phyloP scores from a whole-genome alignment of 2,797 vertebrate genomes.

The Dromococcyx pavoninus region DNA sequence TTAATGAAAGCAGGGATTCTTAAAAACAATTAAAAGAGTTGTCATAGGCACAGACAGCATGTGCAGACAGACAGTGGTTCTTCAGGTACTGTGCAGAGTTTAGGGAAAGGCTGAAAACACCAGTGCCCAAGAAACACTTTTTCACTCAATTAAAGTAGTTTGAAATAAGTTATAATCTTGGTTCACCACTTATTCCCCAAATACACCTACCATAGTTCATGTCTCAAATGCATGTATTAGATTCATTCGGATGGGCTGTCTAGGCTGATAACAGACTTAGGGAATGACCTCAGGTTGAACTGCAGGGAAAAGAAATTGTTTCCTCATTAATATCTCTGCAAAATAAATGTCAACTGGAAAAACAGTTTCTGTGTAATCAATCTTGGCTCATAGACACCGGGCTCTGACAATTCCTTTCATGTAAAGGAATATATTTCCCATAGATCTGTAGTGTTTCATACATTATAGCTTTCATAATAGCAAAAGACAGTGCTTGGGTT shows the following conservation, averaged over 20 bases:
- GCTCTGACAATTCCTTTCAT: constrained; percentile 49
- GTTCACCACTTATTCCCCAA: not conserved
- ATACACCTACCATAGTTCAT: not conserved
- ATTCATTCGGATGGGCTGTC: not conserved
- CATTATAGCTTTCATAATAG: constrained; percentile 58
- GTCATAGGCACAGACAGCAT: not conserved
- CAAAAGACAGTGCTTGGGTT: constrained; percentile 43
- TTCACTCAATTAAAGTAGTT: not conserved
- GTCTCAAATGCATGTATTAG: not conserved
- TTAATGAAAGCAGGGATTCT: not conserved
- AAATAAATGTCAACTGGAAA: constrained; percentile 67
- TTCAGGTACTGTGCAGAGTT: not conserved
- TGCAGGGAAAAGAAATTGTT: constrained; percentile 53
- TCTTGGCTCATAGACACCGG: constrained; percentile 42
- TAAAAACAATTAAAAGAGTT: not conserved
- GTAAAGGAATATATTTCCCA: constrained; percentile 58
- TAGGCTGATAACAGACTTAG: constrained; percentile 30
- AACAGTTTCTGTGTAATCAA: constrained; percentile 54
- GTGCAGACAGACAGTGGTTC: not conserved
- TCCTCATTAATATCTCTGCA: constrained; percentile 61
- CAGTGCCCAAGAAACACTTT: not conserved
- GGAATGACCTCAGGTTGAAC: constrained; percentile 62
- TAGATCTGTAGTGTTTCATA: constrained; percentile 60
- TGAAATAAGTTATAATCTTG: not conserved
- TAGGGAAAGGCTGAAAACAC: not conserved